Conservation (phyloP, 2,113 vertebrate species). For the Herpetotheres cachinnans region DNA sequence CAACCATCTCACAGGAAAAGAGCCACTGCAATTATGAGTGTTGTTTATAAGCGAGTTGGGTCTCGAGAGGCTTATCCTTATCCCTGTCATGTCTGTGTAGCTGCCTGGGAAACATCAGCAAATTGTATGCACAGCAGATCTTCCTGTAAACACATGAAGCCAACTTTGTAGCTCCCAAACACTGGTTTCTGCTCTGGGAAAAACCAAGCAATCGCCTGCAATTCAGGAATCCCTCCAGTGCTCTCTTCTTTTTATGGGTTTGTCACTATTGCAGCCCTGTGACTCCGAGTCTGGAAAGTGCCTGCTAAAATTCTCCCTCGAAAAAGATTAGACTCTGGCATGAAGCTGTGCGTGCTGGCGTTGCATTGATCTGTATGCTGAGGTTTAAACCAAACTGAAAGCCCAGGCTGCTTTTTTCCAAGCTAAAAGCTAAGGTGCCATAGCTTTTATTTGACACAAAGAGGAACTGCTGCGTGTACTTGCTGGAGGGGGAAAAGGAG, state of each 20-base stretch:
- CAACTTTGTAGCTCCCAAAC: neutral
- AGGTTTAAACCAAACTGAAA: neutral
- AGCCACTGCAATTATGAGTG: fast-evolving
- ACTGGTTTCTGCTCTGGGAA: neutral
- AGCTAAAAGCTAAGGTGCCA: neutral
- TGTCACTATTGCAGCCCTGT: fast-evolving
- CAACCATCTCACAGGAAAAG: neutral
- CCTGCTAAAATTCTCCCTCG: neutral
- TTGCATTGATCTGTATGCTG: fast-evolving
- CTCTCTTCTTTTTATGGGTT: neutral
- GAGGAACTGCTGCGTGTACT: fast-evolving
- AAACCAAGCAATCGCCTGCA: fast-evolving
- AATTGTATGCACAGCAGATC: neutral
- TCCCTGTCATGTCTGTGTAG: fast-evolving
- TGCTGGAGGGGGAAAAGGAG: neutral
- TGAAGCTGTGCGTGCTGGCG: neutral
- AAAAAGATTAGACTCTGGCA: neutral
- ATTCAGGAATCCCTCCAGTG: neutral
- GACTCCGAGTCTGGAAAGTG: neutral
- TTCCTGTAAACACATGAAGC: neutral
- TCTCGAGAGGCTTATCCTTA: neutral
- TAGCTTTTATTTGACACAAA: neutral
- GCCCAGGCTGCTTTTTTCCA: neutral
- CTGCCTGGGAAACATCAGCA: conserved; percentile 8
- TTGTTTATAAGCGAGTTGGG: neutral